Conservation (phyloP, 2,888 invertebrate genomes). For the Callimorpha dominula region DNA sequence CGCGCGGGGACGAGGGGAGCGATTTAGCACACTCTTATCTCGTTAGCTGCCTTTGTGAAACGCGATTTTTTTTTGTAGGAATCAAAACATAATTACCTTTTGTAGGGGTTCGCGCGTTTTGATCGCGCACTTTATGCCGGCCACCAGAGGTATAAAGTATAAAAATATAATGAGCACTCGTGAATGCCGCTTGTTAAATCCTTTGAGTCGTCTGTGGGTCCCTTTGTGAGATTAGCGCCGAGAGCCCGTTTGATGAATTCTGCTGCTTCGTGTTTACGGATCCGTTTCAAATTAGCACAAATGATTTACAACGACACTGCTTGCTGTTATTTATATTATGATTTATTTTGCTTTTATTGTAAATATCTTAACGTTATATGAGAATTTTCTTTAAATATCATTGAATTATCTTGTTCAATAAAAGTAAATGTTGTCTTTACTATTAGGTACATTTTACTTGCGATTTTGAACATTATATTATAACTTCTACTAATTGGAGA, state of each 20-base stretch:
- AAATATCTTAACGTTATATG: conserved; percentile 36
- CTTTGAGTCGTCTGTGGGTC: conserved; percentile 77
- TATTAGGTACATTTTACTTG: too few species aligned
- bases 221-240: conserved; percentile 81
- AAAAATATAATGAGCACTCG: conserved; percentile 85
- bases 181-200: conserved; percentile 86
- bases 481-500: too few species aligned
- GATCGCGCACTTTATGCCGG: conserved; percentile 84
- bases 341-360: conserved; percentile 64
- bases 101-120: conserved; percentile 86
- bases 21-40: conserved; percentile 87
- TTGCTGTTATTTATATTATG: conserved; percentile 71
- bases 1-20: conserved; percentile 77
- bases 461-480: not conserved
- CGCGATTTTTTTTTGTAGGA: conserved; percentile 84
- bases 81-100: conserved; percentile 87
- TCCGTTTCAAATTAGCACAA: conserved; percentile 83
- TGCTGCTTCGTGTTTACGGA: conserved; percentile 67
- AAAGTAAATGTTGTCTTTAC: not conserved
- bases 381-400: conserved; percentile 8
- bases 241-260: conserved; percentile 67
- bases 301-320: conserved; percentile 76
- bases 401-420: not conserved
- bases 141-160: conserved; percentile 82
- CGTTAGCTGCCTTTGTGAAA: conserved; percentile 87